Percentiles rank a stretch among this genome's conserved stretches.
Evolutionary conservation across 2,888 invertebrate species (phyloP).

Genomic region (Volucella zonaria): DNA sequence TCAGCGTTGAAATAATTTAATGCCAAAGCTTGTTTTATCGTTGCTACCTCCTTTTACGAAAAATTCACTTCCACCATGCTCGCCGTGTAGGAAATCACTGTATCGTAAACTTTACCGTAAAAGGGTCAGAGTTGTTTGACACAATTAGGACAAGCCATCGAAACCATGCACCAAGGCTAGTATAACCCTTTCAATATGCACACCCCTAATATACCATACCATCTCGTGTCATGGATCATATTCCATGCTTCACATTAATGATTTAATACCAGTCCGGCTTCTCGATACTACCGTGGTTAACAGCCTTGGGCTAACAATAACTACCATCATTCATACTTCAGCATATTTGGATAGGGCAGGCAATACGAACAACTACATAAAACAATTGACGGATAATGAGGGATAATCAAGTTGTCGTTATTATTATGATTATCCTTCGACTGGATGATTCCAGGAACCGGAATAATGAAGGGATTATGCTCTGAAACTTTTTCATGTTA

Average conservation of each 20-base stretch:
- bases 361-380: slow-evolving; percentile 16
- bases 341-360: background rate
- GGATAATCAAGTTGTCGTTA: slow-evolving; percentile 45
- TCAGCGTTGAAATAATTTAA: too few species aligned
- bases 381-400: slow-evolving; percentile 45
- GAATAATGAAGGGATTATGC: slow-evolving; percentile 14
- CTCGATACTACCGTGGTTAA: too few species aligned
- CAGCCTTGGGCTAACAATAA: background rate
- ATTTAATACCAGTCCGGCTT: too few species aligned
- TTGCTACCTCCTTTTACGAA: too few species aligned
- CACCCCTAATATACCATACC: too few species aligned
- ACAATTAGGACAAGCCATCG: slow-evolving; percentile 17
- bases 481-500: background rate
- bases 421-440: slow-evolving; percentile 38
- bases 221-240: too few species aligned
- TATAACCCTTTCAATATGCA: background rate
- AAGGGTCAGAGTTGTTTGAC: slow-evolving; percentile 24
- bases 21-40: too few species aligned
- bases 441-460: slow-evolving; percentile 11
- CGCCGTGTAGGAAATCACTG: background rate
- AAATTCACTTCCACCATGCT: background rate
- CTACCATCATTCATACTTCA: background rate
- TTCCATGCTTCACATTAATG: too few species aligned
- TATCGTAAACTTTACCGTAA: background rate
- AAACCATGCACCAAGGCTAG: background rate